Evolutionary conservation across 2,113 vertebrate genomes (phyloP).

Genomic region (Syrrhaptes paradoxus): DNA sequence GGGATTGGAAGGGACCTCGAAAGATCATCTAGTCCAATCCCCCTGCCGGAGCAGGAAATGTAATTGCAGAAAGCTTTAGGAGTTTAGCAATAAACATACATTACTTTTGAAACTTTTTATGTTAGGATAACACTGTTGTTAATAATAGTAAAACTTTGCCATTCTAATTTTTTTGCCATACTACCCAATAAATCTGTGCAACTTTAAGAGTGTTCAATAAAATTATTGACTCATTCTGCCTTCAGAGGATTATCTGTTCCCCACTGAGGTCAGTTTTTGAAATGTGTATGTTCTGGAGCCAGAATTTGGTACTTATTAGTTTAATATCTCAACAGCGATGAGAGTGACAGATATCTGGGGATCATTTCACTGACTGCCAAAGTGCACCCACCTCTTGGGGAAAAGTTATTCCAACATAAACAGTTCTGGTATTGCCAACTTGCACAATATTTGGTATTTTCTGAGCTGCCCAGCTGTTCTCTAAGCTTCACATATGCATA

Average conservation of each 20-base stretch:
- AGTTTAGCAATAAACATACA: background rate
- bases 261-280: background rate
- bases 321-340: background rate
- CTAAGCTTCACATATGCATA: background rate
- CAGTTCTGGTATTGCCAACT: background rate
- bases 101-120: background rate
- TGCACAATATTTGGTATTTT: slow-evolving; percentile 31
- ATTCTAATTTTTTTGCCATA: background rate
- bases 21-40: too few relatives aligned
- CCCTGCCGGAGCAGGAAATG: too few relatives aligned
- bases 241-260: background rate
- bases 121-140: background rate
- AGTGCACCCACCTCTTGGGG: background rate
- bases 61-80: background rate
- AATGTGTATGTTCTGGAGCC: background rate
- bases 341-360: background rate
- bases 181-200: background rate
- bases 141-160: background rate
- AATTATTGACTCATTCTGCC: background rate
- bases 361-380: background rate
- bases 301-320: background rate
- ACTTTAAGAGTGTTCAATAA: background rate
- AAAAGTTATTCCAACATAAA: slow-evolving; percentile 10
- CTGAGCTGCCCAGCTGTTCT: background rate
- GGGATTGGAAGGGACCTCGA: too few relatives aligned